A percentile compares a stretch with the other conserved stretches of the same genome.
Conservation (phyloP, 2,888 invertebrate genomes). For the Eupeodes latifasciatus region DNA sequence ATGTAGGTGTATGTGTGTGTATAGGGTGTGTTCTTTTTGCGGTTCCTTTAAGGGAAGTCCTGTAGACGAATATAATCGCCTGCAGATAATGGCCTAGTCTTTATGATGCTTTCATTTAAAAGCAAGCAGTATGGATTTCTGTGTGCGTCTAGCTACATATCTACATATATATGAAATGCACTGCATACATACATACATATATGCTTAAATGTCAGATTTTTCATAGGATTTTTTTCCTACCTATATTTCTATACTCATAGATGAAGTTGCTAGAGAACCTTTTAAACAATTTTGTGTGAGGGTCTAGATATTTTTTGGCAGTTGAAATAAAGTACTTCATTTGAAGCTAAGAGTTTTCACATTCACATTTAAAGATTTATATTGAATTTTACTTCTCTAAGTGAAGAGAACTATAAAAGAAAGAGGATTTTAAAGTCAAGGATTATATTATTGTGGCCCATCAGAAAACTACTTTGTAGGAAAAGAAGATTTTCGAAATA, state of each 20-base stretch:
- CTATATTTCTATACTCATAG: no score
- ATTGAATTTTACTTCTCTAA: neutral
- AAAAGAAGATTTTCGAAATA: no score
- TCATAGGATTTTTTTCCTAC: neutral
- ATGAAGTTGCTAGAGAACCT: neutral
- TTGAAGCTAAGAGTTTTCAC: constrained; percentile 61
- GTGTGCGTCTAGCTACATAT: neutral
- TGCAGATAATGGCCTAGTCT: constrained; percentile 74
- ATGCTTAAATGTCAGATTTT: constrained; percentile 10
- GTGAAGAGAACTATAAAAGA: no score
- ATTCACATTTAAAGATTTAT: constrained; percentile 18
- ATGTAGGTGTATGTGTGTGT: neutral
- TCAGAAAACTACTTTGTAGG: no score
- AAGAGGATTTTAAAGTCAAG: no score
- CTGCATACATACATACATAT: neutral
- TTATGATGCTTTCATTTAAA: constrained; percentile 38
- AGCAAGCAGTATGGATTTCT: neutral
- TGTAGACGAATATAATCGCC: constrained; percentile 72
- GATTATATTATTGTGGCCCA: no score
- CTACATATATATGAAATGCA: neutral
- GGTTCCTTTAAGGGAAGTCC: constrained; percentile 31
- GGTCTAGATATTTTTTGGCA: constrained; percentile 32
- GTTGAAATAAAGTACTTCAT: constrained; percentile 62
- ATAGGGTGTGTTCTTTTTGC: constrained; percentile 34
- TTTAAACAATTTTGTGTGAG: constrained; percentile 10